Evolutionary conservation across 2,113 vertebrate genomes (phyloP).

Genomic region (Riparia riparia): DNA sequence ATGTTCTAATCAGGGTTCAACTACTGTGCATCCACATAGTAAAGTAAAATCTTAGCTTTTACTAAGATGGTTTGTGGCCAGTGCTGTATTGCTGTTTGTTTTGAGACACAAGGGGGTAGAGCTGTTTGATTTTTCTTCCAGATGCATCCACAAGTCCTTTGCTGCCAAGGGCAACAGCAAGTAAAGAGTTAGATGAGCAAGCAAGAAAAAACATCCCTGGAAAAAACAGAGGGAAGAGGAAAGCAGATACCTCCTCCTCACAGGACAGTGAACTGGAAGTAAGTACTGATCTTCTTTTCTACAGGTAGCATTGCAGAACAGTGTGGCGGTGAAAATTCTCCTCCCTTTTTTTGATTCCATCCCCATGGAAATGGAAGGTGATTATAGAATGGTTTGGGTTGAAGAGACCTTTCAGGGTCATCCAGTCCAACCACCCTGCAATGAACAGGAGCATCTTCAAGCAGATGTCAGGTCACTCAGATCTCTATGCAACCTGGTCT

Average conservation of each 20-base stretch:
- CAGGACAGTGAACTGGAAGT: conserved; percentile 93
- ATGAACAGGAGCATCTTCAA: neutral
- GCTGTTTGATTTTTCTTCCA: conserved; percentile 16
- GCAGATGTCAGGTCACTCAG: neutral
- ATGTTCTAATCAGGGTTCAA: neutral
- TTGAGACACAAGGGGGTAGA: neutral
- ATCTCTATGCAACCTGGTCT: accelerated
- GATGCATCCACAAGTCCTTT: conserved; percentile 74
- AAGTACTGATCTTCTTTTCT: neutral
- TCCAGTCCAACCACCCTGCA: neutral
- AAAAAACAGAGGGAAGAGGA: conserved; percentile 94
- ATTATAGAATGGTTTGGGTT: neutral
- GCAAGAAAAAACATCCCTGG: conserved; percentile 87
- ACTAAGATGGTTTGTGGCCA: neutral
- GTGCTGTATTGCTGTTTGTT: neutral
- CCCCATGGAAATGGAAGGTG: neutral
- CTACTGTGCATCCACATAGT: neutral
- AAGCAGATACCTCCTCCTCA: conserved; percentile 83
- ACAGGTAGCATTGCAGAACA: neutral
- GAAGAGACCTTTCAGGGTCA: neutral
- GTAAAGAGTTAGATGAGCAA: conserved; percentile 89
- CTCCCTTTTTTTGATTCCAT: neutral
- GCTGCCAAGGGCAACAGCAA: conserved; percentile 76
- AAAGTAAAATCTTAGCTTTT: neutral
- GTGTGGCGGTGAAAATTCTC: neutral